A percentile compares a stretch with the other conserved stretches of the same genome.
These are phyloP conservation scores for Dendronephthya gigantea DNA, from an alignment of 64 coral and sea anemone genomes.

Conservation along the genomic window DNA sequence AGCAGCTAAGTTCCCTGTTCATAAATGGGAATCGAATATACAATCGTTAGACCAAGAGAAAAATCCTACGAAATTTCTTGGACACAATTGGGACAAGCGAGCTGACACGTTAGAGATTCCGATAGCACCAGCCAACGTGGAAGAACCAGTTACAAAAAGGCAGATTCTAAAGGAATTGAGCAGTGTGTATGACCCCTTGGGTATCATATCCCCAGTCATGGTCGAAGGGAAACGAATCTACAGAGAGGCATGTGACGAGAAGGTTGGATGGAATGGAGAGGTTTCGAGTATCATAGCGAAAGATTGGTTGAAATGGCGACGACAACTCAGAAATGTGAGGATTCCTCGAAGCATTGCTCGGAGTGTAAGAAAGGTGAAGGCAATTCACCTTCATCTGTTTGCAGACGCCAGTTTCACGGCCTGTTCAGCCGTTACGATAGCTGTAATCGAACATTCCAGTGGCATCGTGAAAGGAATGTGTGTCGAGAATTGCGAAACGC, in stretches of 20 bases:
- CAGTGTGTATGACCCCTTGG: conserved; percentile 37
- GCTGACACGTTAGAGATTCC: conserved; percentile 29
- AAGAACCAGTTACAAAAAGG: conserved; percentile 36
- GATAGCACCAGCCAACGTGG: conserved; percentile 14
- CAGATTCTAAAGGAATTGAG: conserved; percentile 24
- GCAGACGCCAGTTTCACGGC: conserved; percentile 40
- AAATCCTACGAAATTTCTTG: conserved; percentile 35
- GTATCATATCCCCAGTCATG: conserved; percentile 36
- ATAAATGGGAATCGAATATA: conserved; percentile 39
- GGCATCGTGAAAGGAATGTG: conserved; percentile 36
- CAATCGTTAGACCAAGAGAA: conserved; percentile 24
- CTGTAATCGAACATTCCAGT: conserved; percentile 35
- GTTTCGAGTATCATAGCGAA: conserved; percentile 13
- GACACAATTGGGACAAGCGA: conserved; percentile 30
- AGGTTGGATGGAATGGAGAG: conserved; percentile 30
- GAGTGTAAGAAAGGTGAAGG: conserved; percentile 25
- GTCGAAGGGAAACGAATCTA: conserved; percentile 44
- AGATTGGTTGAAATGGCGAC: conserved; percentile 38
- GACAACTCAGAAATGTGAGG: conserved; percentile 30
- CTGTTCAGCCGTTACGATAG: conserved; percentile 30
- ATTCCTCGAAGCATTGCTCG: conserved; percentile 32
- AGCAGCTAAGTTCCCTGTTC: conserved; percentile 28
- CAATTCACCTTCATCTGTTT: conserved; percentile 36
- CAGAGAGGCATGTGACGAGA: conserved; percentile 39
- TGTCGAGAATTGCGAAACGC: conserved; percentile 32